Base-by-base conservation (phyloP, 1,140 invertebrate genomes). In the Musca domestica region DNA sequence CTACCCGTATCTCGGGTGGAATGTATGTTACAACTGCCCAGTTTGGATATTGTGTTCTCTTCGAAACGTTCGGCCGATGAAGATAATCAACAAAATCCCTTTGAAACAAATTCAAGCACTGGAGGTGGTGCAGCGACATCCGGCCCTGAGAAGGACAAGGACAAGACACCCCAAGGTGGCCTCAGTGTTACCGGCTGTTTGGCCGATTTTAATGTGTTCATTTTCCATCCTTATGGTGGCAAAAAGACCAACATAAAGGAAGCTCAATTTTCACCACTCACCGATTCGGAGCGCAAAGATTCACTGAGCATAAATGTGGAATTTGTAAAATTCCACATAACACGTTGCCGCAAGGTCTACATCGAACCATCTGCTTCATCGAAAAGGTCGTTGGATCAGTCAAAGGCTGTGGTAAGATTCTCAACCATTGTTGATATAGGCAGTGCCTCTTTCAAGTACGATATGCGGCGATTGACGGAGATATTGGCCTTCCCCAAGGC, bases 371-470 rank as follows among this genome's bases (percentile, higher is more conserved):
- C 87, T 73, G 73, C 83, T 73, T 68, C 83, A 71, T 74, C 83
- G 80, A 65, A 80, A 68, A 41, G 73, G 71, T 27, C 83, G 71
- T 81, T 81, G 25, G 87, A 85, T 71, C 84, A 85, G 48, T 89
- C 89, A 19, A 85, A 89, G 68, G 93, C 93, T 30, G 90, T 93
- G 46, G 94, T 98, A 54, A 83, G 95, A 70, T 97, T 97, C 83
- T 97, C 95, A 63, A 95, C 94, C 12, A 95, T 98, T 69, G 90
- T 95, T 73, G 95, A 98, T 83, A 95, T 98, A 76, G 97, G 96
- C 27, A 95, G 93, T n/a, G 97, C 97, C 22, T 95, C 93, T 20
- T 99, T 99, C 81, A 98, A 98, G 78, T 99, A 98, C 82, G 98
- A 99, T 80, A 98, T 99, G 95, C 87, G 97, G 64, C 87, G 97